Evolutionary conservation across 2,888 invertebrate species (phyloP).

Genomic region (Agrenia bidenticulata): DNA sequence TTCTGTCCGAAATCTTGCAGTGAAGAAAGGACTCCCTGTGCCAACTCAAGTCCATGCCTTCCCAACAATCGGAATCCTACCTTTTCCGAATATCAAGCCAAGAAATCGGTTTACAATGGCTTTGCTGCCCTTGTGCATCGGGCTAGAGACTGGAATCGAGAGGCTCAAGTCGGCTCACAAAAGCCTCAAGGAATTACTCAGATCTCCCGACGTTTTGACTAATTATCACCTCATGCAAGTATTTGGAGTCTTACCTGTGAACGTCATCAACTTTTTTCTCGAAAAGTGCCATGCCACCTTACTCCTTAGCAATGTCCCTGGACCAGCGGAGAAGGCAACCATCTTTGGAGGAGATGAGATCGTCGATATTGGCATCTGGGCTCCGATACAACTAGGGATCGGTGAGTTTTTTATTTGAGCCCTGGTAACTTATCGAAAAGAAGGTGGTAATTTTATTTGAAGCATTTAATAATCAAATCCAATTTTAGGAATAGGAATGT

Average conservation of each 20-base stretch:
- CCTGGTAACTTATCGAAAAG: conserved; percentile 1
- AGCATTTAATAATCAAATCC: too few species aligned
- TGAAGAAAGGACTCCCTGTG: conserved; percentile 41
- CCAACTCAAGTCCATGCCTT: conserved; percentile 42
- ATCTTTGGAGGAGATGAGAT: conserved; percentile 49
- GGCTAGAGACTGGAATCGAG: conserved; percentile 36
- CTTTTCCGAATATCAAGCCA: conserved; percentile 46
- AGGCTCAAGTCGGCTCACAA: conserved; percentile 42
- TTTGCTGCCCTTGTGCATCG: conserved; percentile 43
- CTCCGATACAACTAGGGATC: conserved; percentile 47
- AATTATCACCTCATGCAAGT: conserved; percentile 44
- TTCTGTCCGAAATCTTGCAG: conserved; percentile 42
- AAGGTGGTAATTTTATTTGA: not conserved
- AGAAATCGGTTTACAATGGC: conserved; percentile 48
- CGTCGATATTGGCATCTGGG: conserved; percentile 49
- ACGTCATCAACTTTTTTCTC: conserved; percentile 40
- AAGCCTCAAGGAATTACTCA: conserved; percentile 33
- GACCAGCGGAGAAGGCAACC: conserved; percentile 43
- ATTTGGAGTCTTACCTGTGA: conserved; percentile 44
- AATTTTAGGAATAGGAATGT: conserved; percentile 46
- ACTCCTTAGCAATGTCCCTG: conserved; percentile 49
- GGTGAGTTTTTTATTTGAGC: conserved; percentile 29
- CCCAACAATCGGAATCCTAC: conserved; percentile 48
- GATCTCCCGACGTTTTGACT: conserved; percentile 41
- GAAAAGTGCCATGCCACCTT: conserved; percentile 45